Conservation (phyloP, 2,113 vertebrate genomes). For the Leptobrachium leishanense region DNA sequence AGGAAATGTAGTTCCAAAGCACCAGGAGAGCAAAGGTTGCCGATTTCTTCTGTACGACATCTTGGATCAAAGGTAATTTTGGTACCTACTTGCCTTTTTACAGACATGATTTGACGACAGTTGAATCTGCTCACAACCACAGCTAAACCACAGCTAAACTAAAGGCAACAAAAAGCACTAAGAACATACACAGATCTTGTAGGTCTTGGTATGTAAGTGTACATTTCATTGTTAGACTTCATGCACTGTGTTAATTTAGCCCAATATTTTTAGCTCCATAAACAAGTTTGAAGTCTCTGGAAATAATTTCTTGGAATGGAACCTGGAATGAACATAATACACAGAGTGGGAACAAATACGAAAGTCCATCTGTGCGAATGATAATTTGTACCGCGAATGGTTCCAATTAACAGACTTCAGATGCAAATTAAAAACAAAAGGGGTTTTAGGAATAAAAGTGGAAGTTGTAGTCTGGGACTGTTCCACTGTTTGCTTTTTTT, state of each 20-base stretch:
- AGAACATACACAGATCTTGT: too few relatives aligned
- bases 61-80: too few relatives aligned
- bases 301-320: conserved; percentile 21
- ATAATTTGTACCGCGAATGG: conserved; percentile 25
- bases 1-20: too few relatives aligned
- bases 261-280: not conserved
- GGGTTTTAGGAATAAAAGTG: conserved; percentile 21
- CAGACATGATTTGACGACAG: too few relatives aligned
- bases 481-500: conserved; percentile 32
- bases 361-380: conserved; percentile 1
- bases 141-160: too few relatives aligned
- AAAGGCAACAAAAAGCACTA: too few relatives aligned
- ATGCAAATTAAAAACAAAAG: conserved; percentile 30
- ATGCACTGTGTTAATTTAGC: not conserved
- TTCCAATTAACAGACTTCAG: conserved; percentile 32
- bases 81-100: too few relatives aligned
- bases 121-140: too few relatives aligned
- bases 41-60: too few relatives aligned
- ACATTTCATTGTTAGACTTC: not conserved
- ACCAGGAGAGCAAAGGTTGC: too few relatives aligned
- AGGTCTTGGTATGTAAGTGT: too few relatives aligned
- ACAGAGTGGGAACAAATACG: not conserved
- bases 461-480: conserved; percentile 17
- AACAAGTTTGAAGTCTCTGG: conserved; percentile 9
- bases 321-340: not conserved